phyloP scores from a whole-genome alignment of 2,113 vertebrate genomes.

The Scatophagus argus region DNA sequence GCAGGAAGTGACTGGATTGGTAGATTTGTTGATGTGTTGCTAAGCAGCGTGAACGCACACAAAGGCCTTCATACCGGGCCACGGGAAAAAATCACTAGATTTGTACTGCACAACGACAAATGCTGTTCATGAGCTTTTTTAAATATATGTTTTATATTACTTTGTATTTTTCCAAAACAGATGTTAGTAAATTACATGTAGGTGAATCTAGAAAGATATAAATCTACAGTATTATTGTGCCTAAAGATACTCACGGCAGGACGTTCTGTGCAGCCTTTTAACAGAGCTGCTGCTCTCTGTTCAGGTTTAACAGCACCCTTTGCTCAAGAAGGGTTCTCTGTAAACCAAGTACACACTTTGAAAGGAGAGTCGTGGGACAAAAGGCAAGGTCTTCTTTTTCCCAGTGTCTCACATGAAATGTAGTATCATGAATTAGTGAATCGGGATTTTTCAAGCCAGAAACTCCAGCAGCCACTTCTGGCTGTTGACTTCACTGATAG shows the following conservation, averaged over 20 bases:
- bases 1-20: slow-evolving; percentile 8
- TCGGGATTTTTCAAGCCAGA: slow-evolving; percentile 2
- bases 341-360: slow-evolving; percentile 11
- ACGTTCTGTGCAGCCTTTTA: neutral
- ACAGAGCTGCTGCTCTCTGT: neutral
- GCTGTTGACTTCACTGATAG: slow-evolving; percentile 26
- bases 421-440: slow-evolving; percentile 5
- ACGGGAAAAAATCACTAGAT: slow-evolving; percentile 20
- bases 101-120: slow-evolving; percentile 58
- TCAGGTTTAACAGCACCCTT: neutral
- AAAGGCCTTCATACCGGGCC: slow-evolving; percentile 10
- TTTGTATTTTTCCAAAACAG: slow-evolving; percentile 62
- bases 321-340: neutral
- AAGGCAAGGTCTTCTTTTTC: neutral
- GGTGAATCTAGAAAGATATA: slow-evolving; percentile 10
- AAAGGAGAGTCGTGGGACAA: neutral
- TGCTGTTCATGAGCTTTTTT: slow-evolving; percentile 50
- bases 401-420: neutral
- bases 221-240: neutral
- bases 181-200: slow-evolving; percentile 22
- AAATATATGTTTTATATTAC: slow-evolving; percentile 72
- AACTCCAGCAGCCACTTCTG: neutral
- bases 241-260: neutral
- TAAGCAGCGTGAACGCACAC: slow-evolving; percentile 27
- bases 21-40: slow-evolving; percentile 27